phyloP scores from a whole-genome alignment of 2,888 invertebrate genomes.

The Lithophane semibrunnea region DNA sequence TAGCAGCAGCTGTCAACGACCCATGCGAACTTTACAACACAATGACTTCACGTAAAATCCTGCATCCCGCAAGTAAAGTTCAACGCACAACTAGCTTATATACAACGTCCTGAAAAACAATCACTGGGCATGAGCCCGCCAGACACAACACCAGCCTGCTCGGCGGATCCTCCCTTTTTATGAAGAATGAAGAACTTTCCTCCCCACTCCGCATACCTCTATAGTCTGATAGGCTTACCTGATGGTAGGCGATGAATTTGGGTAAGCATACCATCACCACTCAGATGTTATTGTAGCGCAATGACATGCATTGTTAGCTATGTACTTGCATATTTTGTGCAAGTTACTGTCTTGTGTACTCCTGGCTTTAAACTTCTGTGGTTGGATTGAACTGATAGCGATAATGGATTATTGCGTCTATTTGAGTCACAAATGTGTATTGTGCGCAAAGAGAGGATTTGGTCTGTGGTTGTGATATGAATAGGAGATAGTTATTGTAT shows the following conservation, averaged over 20 bases:
- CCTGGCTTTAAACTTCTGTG: not conserved
- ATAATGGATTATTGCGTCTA: conserved; percentile 10
- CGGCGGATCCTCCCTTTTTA: too few species aligned
- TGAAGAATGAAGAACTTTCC: too few species aligned
- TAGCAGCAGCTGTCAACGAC: too few species aligned
- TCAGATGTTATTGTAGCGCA: not conserved
- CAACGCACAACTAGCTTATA: too few species aligned
- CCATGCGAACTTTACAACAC: too few species aligned
- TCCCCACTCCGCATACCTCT: too few species aligned
- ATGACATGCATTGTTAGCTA: not conserved
- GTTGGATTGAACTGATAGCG: conserved; percentile 1
- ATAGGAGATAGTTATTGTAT: not conserved
- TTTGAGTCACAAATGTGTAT: conserved; percentile 14
- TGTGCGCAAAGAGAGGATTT: not conserved
- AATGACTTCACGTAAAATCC: too few species aligned
- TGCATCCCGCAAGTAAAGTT: too few species aligned
- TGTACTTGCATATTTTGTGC: too few species aligned
- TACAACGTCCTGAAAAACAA: too few species aligned
- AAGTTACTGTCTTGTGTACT: not conserved
- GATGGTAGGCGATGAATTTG: not conserved
- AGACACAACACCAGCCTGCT: too few species aligned
- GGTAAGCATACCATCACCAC: not conserved
- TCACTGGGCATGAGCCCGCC: too few species aligned
- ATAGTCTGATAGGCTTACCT: not conserved
- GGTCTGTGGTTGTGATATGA: not conserved